Evolutionary conservation across 2,888 invertebrate species (phyloP), one percentile per base, ranked within the genome.

Genomic region (Leptura quadrifasciata): DNA sequence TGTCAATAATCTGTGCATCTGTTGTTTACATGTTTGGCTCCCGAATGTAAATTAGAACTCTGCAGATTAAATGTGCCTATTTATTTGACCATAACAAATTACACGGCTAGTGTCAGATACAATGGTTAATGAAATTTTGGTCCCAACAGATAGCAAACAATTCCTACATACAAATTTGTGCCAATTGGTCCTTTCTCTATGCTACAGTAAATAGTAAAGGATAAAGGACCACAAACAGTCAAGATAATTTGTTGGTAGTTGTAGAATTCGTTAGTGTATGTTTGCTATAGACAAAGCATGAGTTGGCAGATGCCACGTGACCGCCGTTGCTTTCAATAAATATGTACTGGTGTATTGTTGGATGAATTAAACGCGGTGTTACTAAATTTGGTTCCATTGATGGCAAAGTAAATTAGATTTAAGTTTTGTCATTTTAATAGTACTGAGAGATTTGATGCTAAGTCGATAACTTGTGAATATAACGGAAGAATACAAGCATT

Each of bases 41-140:
- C 5, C 63, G 47, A 39, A 72, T 64, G 64, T 65, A 73, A 73
- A 73, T 67, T 67, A 52, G 73, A 57, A 58, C 58, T 47, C 47
- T 8, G 31, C 27, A 67, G 52, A 61, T 68, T 68, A 68, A 67
- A 60, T 55, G 61, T 24, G 61, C 15, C 69, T 54, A 74, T 74
- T 74, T 74, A 74, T 74, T 74, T 69, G 74, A 63, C 74, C 69
- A 74, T 69, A 74, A 69, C 63, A 63, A 69, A 74, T 74, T 74
- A 61, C 58, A 69, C 54, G 74, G 69, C 60, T 69, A 68, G 74
- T 74, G 74, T 74, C 69, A 69, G 63, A 69, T 74, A 74, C 74
- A 78, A 76, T 76, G 74, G 63, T 78, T 78, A 78, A 78, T 78
- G 78, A 78, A 78, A 78, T 78, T 78, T 78, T 67, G 69, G 73